Evolutionary conservation across 2,888 invertebrate species (phyloP).

Genomic region (Junonia oenone): DNA sequence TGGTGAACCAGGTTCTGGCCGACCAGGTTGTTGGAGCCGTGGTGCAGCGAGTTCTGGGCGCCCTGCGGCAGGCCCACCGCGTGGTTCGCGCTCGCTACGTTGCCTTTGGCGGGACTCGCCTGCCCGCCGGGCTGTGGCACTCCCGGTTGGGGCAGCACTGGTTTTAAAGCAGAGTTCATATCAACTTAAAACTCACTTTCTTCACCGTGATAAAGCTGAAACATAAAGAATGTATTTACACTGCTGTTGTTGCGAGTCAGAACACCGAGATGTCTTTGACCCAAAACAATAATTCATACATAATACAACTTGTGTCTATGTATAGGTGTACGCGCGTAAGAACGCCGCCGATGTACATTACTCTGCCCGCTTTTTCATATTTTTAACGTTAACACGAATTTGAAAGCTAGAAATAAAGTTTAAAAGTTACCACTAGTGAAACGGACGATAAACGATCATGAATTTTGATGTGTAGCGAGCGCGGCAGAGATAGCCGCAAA

Average conservation of each 20-base stretch:
- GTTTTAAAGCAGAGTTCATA: slow-evolving; percentile 83
- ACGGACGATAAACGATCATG: slow-evolving; percentile 56
- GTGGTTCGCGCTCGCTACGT: slow-evolving; percentile 66
- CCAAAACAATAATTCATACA: slow-evolving; percentile 73
- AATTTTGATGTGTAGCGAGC: slow-evolving; percentile 51
- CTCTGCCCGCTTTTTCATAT: slow-evolving; percentile 46
- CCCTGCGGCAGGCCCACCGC: slow-evolving; percentile 63
- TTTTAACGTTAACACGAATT: slow-evolving; percentile 27
- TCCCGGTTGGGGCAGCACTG: slow-evolving; percentile 76
- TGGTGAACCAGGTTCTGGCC: slow-evolving; percentile 65
- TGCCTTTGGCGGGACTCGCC: slow-evolving; percentile 66
- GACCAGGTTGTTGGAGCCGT: slow-evolving; percentile 53
- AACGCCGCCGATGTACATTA: slow-evolving; percentile 52
- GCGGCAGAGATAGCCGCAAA: slow-evolving; percentile 66
- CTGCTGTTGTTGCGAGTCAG: slow-evolving; percentile 54
- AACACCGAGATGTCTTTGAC: slow-evolving; percentile 67
- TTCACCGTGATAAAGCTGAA: slow-evolving; percentile 53
- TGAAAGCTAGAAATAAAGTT: slow-evolving; percentile 41
- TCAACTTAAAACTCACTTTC: slow-evolving; percentile 48
- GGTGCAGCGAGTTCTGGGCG: slow-evolving; percentile 60
- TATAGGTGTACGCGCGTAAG: slow-evolving; percentile 62
- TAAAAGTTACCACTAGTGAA: slow-evolving; percentile 59
- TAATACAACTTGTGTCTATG: slow-evolving; percentile 47
- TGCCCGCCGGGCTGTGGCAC: slow-evolving; percentile 67
- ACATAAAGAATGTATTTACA: slow-evolving; percentile 56